Conservation (phyloP, 2,888 invertebrate genomes). For the Psylliodes chrysocephalus region DNA sequence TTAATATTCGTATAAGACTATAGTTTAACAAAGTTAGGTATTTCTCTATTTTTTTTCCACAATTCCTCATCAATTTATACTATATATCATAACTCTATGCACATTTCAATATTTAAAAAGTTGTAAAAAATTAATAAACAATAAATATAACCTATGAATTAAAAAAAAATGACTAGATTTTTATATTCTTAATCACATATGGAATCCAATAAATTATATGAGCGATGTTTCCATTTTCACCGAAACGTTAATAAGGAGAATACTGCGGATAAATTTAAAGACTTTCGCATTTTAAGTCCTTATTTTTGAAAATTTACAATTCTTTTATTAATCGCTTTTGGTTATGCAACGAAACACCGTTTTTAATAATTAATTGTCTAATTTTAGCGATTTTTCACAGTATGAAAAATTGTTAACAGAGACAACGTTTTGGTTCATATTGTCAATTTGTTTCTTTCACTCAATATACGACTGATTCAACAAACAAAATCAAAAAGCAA, state of each 20-base stretch:
- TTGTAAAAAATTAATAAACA: slow-evolving; percentile 21
- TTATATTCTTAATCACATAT: slow-evolving; percentile 28
- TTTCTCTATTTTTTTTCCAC: slow-evolving; percentile 39
- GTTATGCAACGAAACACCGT: no score
- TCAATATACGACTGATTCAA: no score
- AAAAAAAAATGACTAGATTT: slow-evolving; percentile 39
- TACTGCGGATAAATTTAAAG: no score
- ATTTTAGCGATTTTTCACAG: no score
- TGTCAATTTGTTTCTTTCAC: neutral
- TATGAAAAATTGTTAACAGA: neutral
- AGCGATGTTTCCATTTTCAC: no score
- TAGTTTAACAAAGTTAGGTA: slow-evolving; percentile 41
- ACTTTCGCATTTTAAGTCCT: no score
- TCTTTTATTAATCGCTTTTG: no score
- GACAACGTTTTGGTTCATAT: neutral
- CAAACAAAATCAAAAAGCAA: no score
- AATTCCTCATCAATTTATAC: slow-evolving; percentile 45
- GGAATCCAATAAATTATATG: slow-evolving; percentile 29
- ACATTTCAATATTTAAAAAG: slow-evolving; percentile 28
- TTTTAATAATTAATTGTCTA: no score
- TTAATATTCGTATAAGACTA: slow-evolving; percentile 38
- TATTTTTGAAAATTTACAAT: no score
- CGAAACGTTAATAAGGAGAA: no score
- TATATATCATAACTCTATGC: slow-evolving; percentile 37
- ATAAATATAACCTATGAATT: slow-evolving; percentile 17